phyloP scores from a whole-genome alignment of 1,140 invertebrate species.

The Telenomus remus region DNA sequence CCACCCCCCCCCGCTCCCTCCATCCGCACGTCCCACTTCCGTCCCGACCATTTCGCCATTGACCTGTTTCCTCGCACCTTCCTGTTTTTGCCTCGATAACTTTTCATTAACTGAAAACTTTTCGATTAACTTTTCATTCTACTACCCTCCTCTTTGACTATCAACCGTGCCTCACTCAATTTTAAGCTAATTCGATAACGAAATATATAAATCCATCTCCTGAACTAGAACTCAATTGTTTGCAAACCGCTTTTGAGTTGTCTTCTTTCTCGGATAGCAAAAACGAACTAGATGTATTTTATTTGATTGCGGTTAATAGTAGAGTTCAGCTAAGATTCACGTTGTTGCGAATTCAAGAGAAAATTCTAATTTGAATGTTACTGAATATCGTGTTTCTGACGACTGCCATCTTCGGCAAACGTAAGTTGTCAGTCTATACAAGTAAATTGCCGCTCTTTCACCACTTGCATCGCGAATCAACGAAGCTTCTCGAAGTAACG shows the following conservation, averaged over 20 bases:
- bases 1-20: constrained; percentile 13
- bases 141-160: constrained; percentile 35
- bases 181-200: constrained; percentile 26
- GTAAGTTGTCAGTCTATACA: constrained; percentile 28
- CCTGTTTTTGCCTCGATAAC: constrained; percentile 37
- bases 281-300: too few species aligned
- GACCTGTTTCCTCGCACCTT: constrained; percentile 37
- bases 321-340: too few species aligned
- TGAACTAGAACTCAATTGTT: too few species aligned
- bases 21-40: constrained; percentile 45
- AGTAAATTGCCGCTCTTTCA: constrained; percentile 38
- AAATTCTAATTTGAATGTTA: constrained; percentile 9
- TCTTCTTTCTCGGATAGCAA: too few species aligned
- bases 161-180: constrained; percentile 18
- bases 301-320: too few species aligned
- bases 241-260: too few species aligned
- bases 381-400: constrained; percentile 17
- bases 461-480: constrained; percentile 9
- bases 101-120: too few species aligned
- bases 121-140: constrained; percentile 37
- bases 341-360: neutral
- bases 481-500: constrained; percentile 25
- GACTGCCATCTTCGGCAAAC: constrained; percentile 8
- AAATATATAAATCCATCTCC: constrained; percentile 4
- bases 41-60: constrained; percentile 35